A percentile compares a stretch with the other conserved stretches of the same genome.
phyloP scores from a whole-genome alignment of 2,888 invertebrate species.

The Callinectes sapidus region DNA sequence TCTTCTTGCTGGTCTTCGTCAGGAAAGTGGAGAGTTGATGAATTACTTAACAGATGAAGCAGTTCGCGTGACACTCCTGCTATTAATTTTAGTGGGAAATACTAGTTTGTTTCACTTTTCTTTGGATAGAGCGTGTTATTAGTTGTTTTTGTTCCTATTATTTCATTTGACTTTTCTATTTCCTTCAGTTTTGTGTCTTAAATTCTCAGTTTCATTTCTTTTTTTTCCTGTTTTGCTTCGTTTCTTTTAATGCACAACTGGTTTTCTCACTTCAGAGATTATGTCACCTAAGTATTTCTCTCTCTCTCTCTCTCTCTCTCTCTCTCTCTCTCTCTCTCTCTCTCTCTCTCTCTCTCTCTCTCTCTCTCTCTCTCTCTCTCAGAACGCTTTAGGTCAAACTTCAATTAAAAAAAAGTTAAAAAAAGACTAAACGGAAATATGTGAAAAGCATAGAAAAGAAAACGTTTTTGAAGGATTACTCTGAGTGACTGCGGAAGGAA shows the following conservation, averaged over 20 bases:
- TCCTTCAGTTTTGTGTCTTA: background rate
- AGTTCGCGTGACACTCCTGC: background rate
- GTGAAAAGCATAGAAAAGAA: background rate
- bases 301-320: slow-evolving; percentile 40
- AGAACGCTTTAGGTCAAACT: background rate
- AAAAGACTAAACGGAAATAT: background rate
- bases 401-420: background rate
- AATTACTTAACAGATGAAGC: background rate
- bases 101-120: background rate
- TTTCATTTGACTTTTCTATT: background rate
- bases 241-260: background rate
- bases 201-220: background rate
- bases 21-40: too few relatives aligned
- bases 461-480: slow-evolving; percentile 18
- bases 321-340: slow-evolving; percentile 27
- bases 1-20: too few relatives aligned
- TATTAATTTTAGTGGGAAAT: too few relatives aligned
- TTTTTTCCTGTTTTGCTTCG: background rate
- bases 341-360: slow-evolving; percentile 36
- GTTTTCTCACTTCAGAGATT: background rate
- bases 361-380: slow-evolving; percentile 14
- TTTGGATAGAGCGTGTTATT: background rate
- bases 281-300: background rate
- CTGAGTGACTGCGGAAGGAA: background rate
- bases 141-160: background rate